A percentile compares a stretch with the other conserved stretches of the same genome.
These are phyloP conservation scores for Scyliorhinus canicula DNA, from an alignment of 2,797 vertebrate genomes.

Conservation along the genomic window DNA sequence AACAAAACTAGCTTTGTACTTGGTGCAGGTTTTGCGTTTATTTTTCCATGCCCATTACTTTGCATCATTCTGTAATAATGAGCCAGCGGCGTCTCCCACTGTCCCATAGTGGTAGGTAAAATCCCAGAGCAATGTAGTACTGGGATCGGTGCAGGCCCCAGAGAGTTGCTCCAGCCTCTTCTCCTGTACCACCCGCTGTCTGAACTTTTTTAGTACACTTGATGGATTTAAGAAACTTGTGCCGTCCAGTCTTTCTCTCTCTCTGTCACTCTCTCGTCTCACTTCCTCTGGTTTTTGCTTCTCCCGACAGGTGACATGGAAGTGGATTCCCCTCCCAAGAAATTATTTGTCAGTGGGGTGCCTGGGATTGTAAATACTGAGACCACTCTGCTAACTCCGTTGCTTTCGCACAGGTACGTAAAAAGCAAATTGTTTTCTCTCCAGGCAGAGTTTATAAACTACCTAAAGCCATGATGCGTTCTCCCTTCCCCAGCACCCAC, in stretches of 20 bases:
- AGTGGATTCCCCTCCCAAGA: constrained; percentile 9
- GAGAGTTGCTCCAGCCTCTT: not conserved
- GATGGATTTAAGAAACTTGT: not conserved
- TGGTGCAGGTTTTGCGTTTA: not conserved
- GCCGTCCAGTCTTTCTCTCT: not conserved
- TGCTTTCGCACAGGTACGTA: not conserved
- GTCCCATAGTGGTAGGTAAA: not conserved
- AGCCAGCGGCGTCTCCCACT: not conserved
- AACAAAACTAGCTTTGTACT: not conserved
- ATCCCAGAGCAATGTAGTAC: not conserved
- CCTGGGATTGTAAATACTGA: constrained; percentile 5
- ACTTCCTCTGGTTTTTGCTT: not conserved
- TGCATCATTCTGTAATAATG: not conserved
- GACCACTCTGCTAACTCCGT: not conserved
- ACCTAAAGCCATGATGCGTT: not conserved
- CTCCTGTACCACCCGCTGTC: not conserved
- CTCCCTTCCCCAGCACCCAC: not conserved
- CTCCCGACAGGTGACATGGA: constrained; percentile 26
- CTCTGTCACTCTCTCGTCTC: not conserved
- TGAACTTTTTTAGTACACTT: not conserved
- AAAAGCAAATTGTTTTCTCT: not conserved
- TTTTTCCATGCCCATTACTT: not conserved
- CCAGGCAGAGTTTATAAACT: not conserved
- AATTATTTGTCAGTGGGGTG: constrained; percentile 10
- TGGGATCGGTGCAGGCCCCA: not conserved